A percentile compares a stretch with the other conserved stretches of the same genome.
These are phyloP conservation scores for Echinometra lucunter DNA, from an alignment of 53 echinoderm and acorn worm species.

Conservation along the genomic window DNA sequence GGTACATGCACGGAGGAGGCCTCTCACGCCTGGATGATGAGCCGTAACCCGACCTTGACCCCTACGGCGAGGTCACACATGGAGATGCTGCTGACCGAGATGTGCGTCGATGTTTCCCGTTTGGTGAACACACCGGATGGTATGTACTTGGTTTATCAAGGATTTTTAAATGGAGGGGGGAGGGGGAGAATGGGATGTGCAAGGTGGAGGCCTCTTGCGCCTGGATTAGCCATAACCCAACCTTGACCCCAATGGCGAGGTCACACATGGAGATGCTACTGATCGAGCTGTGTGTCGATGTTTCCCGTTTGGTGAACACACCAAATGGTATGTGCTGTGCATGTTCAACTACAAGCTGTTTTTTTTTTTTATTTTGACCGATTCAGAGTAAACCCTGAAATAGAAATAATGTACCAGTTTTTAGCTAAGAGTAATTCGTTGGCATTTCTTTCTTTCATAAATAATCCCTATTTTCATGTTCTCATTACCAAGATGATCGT, in stretches of 20 bases:
- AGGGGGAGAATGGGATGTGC: constrained; percentile 73
- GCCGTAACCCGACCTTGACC: constrained; percentile 60
- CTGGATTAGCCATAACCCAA: constrained; percentile 68
- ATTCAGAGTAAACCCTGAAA: too few species aligned
- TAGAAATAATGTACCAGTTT: too few species aligned
- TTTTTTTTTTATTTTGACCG: too few species aligned
- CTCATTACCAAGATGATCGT: too few species aligned
- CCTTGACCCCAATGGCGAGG: constrained; percentile 27
- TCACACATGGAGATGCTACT: constrained; percentile 51
- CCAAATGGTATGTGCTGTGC: constrained; percentile 30
- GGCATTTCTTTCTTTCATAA: too few species aligned
- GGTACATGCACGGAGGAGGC: constrained; percentile 65
- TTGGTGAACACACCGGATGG: constrained; percentile 55
- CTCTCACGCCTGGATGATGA: constrained; percentile 69
- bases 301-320: constrained; percentile 4
- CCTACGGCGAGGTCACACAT: constrained; percentile 33
- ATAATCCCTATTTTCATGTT: too few species aligned
- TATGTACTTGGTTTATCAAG: not conserved
- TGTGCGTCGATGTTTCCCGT: constrained; percentile 41
- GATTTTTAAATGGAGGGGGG: not conserved
- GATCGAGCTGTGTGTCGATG: constrained; percentile 59
- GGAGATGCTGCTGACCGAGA: constrained; percentile 50
- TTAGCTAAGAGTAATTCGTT: too few species aligned
- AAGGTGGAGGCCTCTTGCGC: constrained; percentile 40
- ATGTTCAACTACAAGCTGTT: too few species aligned